Conservation (phyloP, 1,140 invertebrate genomes). For the Pogonognathellus flavescens region DNA sequence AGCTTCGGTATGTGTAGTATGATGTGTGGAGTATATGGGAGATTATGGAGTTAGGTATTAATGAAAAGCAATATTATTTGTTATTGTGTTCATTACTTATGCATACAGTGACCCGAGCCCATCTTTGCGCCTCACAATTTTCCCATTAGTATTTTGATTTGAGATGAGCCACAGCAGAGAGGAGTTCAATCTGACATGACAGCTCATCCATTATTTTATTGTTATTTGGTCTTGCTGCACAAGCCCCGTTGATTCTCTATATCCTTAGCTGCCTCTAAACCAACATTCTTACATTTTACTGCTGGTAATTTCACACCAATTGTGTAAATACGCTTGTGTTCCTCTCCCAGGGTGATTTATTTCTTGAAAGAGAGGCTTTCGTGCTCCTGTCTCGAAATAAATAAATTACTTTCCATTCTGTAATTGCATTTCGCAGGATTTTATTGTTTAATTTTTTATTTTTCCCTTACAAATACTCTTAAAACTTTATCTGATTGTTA, state of each 20-base stretch:
- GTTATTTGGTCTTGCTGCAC: slow-evolving; percentile 35
- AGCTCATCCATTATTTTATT: slow-evolving; percentile 50
- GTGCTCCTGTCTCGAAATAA: slow-evolving; percentile 44
- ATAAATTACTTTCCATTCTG: slow-evolving; percentile 33
- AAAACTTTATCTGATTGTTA: too few species aligned
- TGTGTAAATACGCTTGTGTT: slow-evolving; percentile 42
- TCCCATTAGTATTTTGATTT: slow-evolving; percentile 47
- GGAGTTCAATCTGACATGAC: slow-evolving; percentile 46
- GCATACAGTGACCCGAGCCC: slow-evolving; percentile 44
- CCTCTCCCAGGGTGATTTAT: slow-evolving; percentile 43
- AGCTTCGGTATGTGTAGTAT: too few species aligned
- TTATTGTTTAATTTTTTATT: not conserved
- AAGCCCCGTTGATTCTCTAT: not conserved
- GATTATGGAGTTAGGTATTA: slow-evolving; percentile 1
- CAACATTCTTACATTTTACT: slow-evolving; percentile 50
- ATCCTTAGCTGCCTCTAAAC: slow-evolving; percentile 34
- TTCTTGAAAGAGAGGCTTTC: not conserved
- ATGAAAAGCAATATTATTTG: slow-evolving; percentile 41
- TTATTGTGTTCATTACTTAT: slow-evolving; percentile 36
- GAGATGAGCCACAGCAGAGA: slow-evolving; percentile 42
- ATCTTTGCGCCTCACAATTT: slow-evolving; percentile 46
- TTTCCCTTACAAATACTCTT: not conserved
- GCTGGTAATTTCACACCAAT: slow-evolving; percentile 49
- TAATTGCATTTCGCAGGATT: slow-evolving; percentile 35
- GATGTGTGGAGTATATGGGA: not conserved